phyloP scores from a whole-genome alignment of 2,888 invertebrate genomes.

The Julus scanicus region DNA sequence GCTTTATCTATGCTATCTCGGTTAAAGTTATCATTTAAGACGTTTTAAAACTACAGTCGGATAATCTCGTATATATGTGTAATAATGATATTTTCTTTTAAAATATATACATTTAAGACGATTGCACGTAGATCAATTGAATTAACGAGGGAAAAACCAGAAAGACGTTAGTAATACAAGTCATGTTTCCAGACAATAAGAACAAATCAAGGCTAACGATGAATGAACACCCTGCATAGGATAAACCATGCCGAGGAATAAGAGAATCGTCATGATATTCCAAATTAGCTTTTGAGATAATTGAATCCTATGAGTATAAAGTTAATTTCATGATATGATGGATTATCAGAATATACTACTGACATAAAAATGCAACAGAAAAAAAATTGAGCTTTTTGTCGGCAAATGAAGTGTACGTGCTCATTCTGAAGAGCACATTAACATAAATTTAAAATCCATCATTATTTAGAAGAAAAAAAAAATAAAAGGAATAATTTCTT shows the following conservation, averaged over 20 bases:
- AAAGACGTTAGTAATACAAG: background rate
- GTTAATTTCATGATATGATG: background rate
- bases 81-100: background rate
- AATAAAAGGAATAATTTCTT: background rate
- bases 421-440: background rate
- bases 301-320: background rate
- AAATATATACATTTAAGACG: constrained; percentile 14
- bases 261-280: background rate
- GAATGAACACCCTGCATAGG: background rate
- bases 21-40: background rate
- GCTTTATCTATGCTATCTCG: background rate
- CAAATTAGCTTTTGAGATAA: background rate
- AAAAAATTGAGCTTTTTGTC: background rate
- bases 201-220: background rate
- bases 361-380: background rate
- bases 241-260: background rate
- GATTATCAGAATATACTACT: background rate
- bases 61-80: background rate
- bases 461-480: background rate
- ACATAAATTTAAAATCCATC: background rate
- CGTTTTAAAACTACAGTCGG: background rate
- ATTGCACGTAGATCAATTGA: constrained; percentile 2
- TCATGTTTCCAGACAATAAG: background rate
- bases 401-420: background rate
- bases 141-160: background rate